These are phyloP conservation scores for Rhopilema esculentum DNA, from an alignment of 30 jellyfish, hydroid and myxozoan genomes.

Conservation along the genomic window DNA sequence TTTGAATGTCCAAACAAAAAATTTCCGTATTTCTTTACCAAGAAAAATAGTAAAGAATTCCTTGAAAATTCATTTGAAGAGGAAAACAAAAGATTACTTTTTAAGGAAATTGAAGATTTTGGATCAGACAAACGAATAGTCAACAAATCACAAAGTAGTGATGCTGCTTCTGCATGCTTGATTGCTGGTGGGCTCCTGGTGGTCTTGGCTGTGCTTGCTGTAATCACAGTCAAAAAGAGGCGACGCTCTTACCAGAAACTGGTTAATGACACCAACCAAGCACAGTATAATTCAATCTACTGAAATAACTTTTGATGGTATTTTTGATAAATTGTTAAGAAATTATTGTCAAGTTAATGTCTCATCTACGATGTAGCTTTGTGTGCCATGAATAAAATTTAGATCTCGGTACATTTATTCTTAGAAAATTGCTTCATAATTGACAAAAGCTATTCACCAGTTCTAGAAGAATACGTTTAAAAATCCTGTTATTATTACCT, in stretches of 20 bases:
- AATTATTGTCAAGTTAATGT: too few species aligned
- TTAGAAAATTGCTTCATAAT: too few species aligned
- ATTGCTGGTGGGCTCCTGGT: conserved; percentile 16
- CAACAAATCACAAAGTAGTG: neutral
- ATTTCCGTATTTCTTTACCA: conserved; percentile 80
- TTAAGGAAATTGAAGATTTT: neutral
- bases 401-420: too few species aligned
- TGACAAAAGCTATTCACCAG: too few species aligned
- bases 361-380: too few species aligned
- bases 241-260: conserved; percentile 1
- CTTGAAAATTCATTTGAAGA: conserved; percentile 7
- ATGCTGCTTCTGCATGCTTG: neutral
- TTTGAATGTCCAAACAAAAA: conserved; percentile 70
- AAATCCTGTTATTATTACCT: too few species aligned
- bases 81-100: too few species aligned
- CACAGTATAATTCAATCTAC: conserved; percentile 12
- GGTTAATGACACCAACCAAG: neutral
- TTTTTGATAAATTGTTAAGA: neutral
- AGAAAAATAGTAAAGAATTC: conserved; percentile 72
- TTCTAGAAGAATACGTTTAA: too few species aligned
- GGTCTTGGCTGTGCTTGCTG: conserved; percentile 2
- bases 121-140: neutral
- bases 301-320: neutral
- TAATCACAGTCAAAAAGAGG: neutral
- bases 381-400: too few species aligned